phyloP scores from a whole-genome alignment of 2,113 vertebrate species.

The Mus pahari region DNA sequence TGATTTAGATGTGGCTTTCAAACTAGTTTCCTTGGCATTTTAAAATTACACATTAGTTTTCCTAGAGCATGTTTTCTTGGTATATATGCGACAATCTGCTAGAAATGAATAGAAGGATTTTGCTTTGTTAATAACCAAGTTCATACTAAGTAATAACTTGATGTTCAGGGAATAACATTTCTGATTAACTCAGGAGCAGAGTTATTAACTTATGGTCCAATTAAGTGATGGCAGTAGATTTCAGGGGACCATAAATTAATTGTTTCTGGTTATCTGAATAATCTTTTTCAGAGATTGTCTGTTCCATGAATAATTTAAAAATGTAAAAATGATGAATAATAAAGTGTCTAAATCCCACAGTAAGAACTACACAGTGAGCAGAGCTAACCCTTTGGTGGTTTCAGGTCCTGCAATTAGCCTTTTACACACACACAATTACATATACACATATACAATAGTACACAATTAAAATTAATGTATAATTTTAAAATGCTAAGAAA shows the following conservation, averaged over 20 bases:
- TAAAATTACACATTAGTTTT: constrained; percentile 83
- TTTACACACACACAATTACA: not conserved
- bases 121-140: constrained; percentile 87
- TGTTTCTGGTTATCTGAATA: constrained; percentile 69
- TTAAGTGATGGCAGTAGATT: constrained; percentile 68
- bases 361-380: constrained; percentile 58
- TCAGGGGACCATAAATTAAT: constrained; percentile 73
- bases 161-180: constrained; percentile 81
- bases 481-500: not conserved
- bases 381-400: constrained; percentile 43
- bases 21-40: constrained; percentile 80
- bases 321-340: constrained; percentile 59
- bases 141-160: constrained; percentile 86
- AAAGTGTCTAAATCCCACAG: constrained; percentile 41
- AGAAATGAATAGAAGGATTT: constrained; percentile 85
- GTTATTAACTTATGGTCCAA: constrained; percentile 66
- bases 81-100: constrained; percentile 81
- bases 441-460: not conserved
- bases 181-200: constrained; percentile 66
- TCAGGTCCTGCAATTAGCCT: constrained; percentile 14
- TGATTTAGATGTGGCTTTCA: constrained; percentile 80
- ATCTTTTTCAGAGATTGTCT: constrained; percentile 30
- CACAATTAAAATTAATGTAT: not conserved
- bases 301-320: constrained; percentile 68
- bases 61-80: constrained; percentile 78